Evolutionary conservation across 2,113 vertebrate genomes (phyloP).

Genomic region (Mugil cephalus): DNA sequence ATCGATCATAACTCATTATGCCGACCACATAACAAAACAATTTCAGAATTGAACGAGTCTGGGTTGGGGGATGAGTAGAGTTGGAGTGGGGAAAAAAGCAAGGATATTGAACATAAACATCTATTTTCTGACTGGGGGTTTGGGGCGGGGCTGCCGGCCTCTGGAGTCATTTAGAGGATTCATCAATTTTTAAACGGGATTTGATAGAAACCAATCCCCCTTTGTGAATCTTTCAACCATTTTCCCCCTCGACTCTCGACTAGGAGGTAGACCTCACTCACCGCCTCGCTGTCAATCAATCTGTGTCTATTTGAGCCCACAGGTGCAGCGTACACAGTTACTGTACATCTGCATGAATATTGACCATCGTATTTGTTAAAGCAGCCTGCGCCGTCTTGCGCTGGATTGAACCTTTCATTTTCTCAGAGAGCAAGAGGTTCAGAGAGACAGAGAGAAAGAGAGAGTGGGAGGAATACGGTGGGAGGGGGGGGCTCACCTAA

Average conservation of each 20-base stretch:
- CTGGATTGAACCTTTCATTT: slow-evolving; percentile 66
- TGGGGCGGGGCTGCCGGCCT: slow-evolving; percentile 45
- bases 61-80: slow-evolving; percentile 36
- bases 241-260: slow-evolving; percentile 34
- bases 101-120: slow-evolving; percentile 76
- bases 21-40: slow-evolving; percentile 78
- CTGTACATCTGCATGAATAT: slow-evolving; percentile 28
- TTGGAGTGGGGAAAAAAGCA: slow-evolving; percentile 20
- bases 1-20: slow-evolving; percentile 76
- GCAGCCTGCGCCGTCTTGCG: slow-evolving; percentile 10
- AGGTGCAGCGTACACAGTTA: slow-evolving; percentile 1
- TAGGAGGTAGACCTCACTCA: slow-evolving; percentile 22
- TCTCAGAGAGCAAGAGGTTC: slow-evolving; percentile 27
- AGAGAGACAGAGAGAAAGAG: slow-evolving; percentile 33
- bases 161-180: slow-evolving; percentile 72
- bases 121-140: slow-evolving; percentile 69
- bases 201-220: slow-evolving; percentile 67
- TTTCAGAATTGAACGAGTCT: slow-evolving; percentile 66
- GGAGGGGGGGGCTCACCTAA: slow-evolving; percentile 61
- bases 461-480: slow-evolving; percentile 67
- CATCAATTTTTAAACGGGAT: slow-evolving; percentile 78
- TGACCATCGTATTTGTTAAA: slow-evolving; percentile 48
- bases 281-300: slow-evolving; percentile 56
- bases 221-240: slow-evolving; percentile 53
- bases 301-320: slow-evolving; percentile 16